These are phyloP conservation scores for Oncorhynchus keta DNA, from an alignment of 2,113 vertebrate species.

Conservation along the genomic window DNA sequence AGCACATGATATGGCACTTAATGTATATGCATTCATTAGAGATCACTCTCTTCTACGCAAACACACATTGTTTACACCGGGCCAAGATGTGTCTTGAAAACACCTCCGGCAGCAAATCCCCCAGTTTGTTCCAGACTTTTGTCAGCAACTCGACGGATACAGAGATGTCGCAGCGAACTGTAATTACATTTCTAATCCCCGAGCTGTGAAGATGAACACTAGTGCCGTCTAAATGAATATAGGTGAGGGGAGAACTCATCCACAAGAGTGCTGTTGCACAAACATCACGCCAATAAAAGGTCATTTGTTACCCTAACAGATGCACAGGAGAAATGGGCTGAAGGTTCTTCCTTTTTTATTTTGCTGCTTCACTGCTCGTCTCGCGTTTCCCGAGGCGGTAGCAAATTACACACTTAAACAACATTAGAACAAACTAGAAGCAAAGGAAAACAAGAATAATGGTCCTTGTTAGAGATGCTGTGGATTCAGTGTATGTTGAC, in stretches of 20 bases:
- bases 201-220: conserved; percentile 24
- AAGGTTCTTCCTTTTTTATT: background rate
- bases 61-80: background rate
- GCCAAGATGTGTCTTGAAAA: background rate
- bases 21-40: background rate
- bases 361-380: background rate
- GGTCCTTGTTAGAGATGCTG: no score
- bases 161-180: conserved; percentile 16
- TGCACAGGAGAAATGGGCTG: background rate
- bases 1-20: background rate
- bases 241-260: background rate
- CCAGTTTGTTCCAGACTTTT: conserved; percentile 7
- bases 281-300: background rate
- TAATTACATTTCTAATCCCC: conserved; percentile 37
- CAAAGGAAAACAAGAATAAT: background rate
- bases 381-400: background rate
- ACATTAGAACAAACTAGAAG: background rate
- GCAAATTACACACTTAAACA: background rate
- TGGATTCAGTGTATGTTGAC: no score
- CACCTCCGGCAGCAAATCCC: conserved; percentile 5
- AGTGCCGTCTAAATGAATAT: conserved; percentile 9
- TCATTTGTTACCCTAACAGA: conserved; percentile 10
- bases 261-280: background rate
- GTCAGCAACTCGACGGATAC: conserved; percentile 6
- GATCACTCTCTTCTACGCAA: background rate